Conservation (phyloP, 2,888 invertebrate genomes). For the Agrotis clavis region DNA sequence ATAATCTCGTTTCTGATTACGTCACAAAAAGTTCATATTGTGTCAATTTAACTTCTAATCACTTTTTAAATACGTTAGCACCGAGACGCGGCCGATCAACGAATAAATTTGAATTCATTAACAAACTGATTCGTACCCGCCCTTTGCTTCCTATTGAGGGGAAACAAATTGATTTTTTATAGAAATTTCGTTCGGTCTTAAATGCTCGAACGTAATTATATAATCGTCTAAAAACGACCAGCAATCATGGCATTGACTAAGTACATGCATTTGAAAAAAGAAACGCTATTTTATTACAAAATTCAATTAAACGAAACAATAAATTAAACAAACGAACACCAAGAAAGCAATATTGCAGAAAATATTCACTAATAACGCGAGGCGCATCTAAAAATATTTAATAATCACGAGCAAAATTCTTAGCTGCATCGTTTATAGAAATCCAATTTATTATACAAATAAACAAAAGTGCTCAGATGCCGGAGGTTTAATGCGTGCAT, state of each 20-base stretch:
- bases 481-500: constrained; percentile 84
- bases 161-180: constrained; percentile 86
- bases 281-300: neutral
- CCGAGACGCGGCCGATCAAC: constrained; percentile 85
- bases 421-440: constrained; percentile 78
- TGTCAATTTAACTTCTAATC: constrained; percentile 91
- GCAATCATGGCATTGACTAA: neutral
- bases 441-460: constrained; percentile 86
- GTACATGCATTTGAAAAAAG: neutral
- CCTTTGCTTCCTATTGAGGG: constrained; percentile 81
- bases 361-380: constrained; percentile 21
- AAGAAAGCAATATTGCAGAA: constrained; percentile 37
- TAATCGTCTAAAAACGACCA: neutral
- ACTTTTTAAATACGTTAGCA: constrained; percentile 90
- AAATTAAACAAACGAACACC: constrained; percentile 31
- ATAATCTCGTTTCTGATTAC: constrained; percentile 88
- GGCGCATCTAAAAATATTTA: constrained; percentile 63
- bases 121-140: constrained; percentile 83
- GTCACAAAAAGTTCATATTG: constrained; percentile 90
- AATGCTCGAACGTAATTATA: constrained; percentile 16
- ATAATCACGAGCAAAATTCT: constrained; percentile 73
- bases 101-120: constrained; percentile 91
- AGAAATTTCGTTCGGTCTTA: constrained; percentile 54
- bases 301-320: constrained; percentile 25
- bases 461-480: constrained; percentile 84